A percentile compares a stretch with the other conserved stretches of the same genome.
phyloP scores from a whole-genome alignment of 1,140 invertebrate genomes.

The Drosophila oshimai region DNA sequence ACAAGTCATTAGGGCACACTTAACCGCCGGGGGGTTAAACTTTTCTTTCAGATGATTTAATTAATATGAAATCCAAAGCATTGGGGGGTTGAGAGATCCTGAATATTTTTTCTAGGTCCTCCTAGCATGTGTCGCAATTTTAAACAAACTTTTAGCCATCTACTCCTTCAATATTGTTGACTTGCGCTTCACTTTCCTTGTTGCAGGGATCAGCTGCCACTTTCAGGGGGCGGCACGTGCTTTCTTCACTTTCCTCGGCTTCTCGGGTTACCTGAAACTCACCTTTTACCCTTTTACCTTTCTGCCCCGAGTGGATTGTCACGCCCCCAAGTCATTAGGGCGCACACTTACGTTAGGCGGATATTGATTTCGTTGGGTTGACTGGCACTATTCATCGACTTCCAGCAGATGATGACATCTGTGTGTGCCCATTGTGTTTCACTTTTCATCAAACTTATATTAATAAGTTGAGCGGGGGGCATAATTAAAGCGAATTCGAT shows the following conservation, averaged over 20 bases:
- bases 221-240: constrained; percentile 48
- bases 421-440: constrained; percentile 64
- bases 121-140: too few species aligned
- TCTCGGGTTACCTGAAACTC: constrained; percentile 52
- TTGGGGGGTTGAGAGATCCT: too few species aligned
- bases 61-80: too few species aligned
- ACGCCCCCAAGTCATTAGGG: constrained; percentile 66
- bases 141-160: too few species aligned
- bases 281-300: constrained; percentile 14
- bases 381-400: constrained; percentile 10
- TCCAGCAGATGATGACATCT: constrained; percentile 50
- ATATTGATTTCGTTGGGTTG: constrained; percentile 62
- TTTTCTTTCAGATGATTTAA: too few species aligned
- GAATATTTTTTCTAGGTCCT: too few species aligned
- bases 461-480: constrained; percentile 60
- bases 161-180: neutral
- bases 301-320: constrained; percentile 8
- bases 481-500: constrained; percentile 78
- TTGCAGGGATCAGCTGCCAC: constrained; percentile 40
- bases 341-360: constrained; percentile 68
- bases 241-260: constrained; percentile 65
- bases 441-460: constrained; percentile 80
- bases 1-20: constrained; percentile 48
- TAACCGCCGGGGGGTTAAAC: constrained; percentile 43
- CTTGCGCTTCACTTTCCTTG: constrained; percentile 49